These are phyloP conservation scores for Lucifuga dentata DNA, from an alignment of 2,113 vertebrate species.

Conservation along the genomic window DNA sequence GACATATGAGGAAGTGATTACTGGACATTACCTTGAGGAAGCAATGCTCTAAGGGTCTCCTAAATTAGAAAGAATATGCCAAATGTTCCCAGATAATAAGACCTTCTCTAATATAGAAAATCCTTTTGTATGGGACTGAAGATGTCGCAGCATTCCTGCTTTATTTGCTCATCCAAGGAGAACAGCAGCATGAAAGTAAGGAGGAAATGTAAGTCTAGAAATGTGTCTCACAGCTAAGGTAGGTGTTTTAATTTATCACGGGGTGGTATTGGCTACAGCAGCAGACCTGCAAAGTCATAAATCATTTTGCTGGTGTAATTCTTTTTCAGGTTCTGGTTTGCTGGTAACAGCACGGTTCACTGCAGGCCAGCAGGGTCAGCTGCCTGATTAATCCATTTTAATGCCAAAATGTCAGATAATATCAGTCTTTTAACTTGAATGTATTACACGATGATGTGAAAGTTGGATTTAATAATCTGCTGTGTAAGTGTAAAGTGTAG, in stretches of 20 bases:
- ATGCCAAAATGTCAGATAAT: not conserved
- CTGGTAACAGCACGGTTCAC: too few species aligned
- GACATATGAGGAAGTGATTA: slow-evolving; percentile 1
- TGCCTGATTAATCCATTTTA: not conserved
- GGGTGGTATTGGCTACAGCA: not conserved
- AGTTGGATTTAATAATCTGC: not conserved
- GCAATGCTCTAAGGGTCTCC: not conserved
- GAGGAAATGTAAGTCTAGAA: slow-evolving; percentile 13
- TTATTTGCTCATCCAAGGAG: slow-evolving; percentile 8
- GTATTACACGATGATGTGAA: not conserved
- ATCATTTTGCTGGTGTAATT: too few species aligned
- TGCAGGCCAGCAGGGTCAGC: too few species aligned
- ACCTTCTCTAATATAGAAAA: too few species aligned
- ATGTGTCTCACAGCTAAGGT: slow-evolving; percentile 5
- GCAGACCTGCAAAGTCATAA: not conserved
- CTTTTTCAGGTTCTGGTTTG: too few species aligned
- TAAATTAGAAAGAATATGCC: too few species aligned
- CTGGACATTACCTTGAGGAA: not conserved
- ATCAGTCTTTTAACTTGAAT: not conserved
- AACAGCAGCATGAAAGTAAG: slow-evolving; percentile 1
- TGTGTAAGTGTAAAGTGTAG: too few species aligned
- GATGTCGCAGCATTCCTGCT: slow-evolving; percentile 8
- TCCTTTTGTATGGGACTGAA: too few species aligned
- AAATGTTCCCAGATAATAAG: too few species aligned
- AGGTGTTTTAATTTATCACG: slow-evolving; percentile 6